Percentiles rank a stretch among this genome's conserved stretches.
phyloP scores from a whole-genome alignment of 2,888 invertebrate genomes.

The Rhingia rostrata region DNA sequence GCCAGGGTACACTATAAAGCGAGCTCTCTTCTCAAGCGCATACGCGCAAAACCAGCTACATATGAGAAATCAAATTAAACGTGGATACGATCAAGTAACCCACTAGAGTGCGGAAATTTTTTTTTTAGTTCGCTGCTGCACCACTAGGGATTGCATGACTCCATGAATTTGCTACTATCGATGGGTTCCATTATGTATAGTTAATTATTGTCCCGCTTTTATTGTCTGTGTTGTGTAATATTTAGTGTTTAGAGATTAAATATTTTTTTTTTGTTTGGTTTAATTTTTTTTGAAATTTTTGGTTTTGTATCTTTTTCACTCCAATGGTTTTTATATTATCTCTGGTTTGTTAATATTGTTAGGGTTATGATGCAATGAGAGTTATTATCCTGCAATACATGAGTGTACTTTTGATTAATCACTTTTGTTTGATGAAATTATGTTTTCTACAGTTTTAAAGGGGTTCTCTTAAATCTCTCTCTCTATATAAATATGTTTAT shows the following conservation, averaged over 20 bases:
- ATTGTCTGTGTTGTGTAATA: slow-evolving; percentile 66
- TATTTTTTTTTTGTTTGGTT: slow-evolving; percentile 19
- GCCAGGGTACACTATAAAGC: slow-evolving; percentile 24
- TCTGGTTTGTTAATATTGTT: not conserved
- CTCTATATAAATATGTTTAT: not conserved
- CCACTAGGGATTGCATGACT: slow-evolving; percentile 66
- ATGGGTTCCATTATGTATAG: slow-evolving; percentile 62
- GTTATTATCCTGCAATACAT: slow-evolving; percentile 18
- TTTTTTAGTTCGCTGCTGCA: not conserved
- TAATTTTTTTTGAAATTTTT: slow-evolving; percentile 4
- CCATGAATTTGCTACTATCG: slow-evolving; percentile 64
- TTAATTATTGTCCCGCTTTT: slow-evolving; percentile 55
- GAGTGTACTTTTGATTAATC: slow-evolving; percentile 28
- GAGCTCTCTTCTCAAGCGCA: slow-evolving; percentile 14
- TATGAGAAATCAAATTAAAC: not conserved
- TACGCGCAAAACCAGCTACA: slow-evolving; percentile 43
- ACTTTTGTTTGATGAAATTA: slow-evolving; percentile 1
- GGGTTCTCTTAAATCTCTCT: not conserved
- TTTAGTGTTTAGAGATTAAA: slow-evolving; percentile 71
- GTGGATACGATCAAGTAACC: not conserved
- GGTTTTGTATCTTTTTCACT: slow-evolving; percentile 18
- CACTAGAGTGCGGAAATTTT: slow-evolving; percentile 11
- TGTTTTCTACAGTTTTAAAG: not conserved
- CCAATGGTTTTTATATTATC: not conserved
- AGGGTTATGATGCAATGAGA: slow-evolving; percentile 32